Conservation (phyloP, 2,113 vertebrate genomes). For the Istiophorus platypterus region DNA sequence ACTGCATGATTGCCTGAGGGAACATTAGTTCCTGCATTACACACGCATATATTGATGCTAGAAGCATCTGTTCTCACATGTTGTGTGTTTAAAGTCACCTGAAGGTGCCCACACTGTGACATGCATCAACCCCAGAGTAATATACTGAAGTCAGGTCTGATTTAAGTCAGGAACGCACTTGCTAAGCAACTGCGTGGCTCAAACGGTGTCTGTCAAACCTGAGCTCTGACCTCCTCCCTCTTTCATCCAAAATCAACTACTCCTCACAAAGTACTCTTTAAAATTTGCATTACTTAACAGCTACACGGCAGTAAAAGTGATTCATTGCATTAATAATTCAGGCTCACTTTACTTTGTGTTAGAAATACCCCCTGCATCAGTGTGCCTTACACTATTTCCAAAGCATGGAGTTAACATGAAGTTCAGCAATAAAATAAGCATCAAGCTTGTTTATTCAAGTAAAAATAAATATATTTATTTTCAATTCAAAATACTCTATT, state of each 20-base stretch:
- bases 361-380: no score
- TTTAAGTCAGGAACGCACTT: neutral
- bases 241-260: neutral
- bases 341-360: no score
- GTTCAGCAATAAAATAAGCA: neutral
- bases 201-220: neutral
- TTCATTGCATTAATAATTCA: no score
- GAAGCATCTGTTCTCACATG: neutral
- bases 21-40: slow-evolving; percentile 3
- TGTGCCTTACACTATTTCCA: no score
- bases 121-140: neutral
- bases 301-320: no score
- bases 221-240: neutral
- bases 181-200: neutral
- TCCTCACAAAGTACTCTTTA: neutral
- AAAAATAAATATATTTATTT: neutral
- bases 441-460: neutral
- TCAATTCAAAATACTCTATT: neutral
- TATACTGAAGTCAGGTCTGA: neutral
- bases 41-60: neutral
- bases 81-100: neutral
- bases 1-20: neutral
- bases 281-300: neutral
- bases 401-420: no score
- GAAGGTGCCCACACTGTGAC: neutral